phyloP scores from a whole-genome alignment of 2,113 vertebrate species.

The Microcebus lehilahytsara region DNA sequence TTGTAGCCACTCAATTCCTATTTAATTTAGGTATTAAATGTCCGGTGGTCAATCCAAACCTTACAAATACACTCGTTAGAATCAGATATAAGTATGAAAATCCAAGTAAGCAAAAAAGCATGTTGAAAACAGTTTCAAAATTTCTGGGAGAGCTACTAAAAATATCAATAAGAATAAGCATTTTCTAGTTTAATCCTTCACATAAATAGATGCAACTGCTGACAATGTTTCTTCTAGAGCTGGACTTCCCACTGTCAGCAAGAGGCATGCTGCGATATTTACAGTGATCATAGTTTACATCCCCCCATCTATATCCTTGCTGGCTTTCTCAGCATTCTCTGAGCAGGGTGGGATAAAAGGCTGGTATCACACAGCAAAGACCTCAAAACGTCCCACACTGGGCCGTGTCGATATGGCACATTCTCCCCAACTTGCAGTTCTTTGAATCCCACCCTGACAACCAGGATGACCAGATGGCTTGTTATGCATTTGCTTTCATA shows the following conservation, averaged over 20 bases:
- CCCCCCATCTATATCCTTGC: constrained; percentile 1
- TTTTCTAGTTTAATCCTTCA: constrained; percentile 74
- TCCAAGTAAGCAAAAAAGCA: constrained; percentile 29
- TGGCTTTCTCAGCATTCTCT: constrained; percentile 58
- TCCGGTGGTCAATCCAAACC: not conserved
- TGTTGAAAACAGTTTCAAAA: constrained; percentile 66
- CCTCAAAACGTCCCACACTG: constrained; percentile 43
- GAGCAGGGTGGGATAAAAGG: not conserved
- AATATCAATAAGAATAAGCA: constrained; percentile 78
- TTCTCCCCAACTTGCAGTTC: not conserved
- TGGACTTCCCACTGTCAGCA: constrained; percentile 79
- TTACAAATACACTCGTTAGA: not conserved
- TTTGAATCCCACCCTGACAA: not conserved
- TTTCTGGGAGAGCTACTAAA: constrained; percentile 73
- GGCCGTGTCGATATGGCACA: not conserved
- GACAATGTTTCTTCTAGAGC: constrained; percentile 72
- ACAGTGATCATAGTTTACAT: constrained; percentile 64
- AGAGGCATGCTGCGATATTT: constrained; percentile 72
- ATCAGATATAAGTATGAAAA: constrained; percentile 29
- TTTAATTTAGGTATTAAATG: not conserved
- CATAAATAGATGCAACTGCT: constrained; percentile 76
- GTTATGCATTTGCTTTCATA: not conserved
- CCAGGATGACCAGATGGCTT: not conserved
- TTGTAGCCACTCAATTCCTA: not conserved
- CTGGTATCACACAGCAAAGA: not conserved